Base-by-base conservation (phyloP, 2,888 invertebrate species). In the Teleogryllus oceanicus region DNA sequence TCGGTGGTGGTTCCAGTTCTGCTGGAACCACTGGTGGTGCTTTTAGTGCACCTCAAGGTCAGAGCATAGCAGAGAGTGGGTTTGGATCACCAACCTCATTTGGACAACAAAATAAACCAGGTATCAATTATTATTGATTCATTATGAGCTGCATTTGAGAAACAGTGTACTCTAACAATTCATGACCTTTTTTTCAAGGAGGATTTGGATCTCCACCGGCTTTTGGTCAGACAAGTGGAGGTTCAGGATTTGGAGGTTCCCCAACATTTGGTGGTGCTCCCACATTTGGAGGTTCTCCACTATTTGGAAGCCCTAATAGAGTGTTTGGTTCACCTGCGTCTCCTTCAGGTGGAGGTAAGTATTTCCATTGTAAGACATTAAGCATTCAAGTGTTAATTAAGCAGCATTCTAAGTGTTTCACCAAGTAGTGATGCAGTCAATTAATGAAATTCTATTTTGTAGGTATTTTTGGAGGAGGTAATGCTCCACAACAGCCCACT, bases 401-500 rank as follows among this genome's bases (percentile, higher is more conserved):
- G 21, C 21, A 21, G 21, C 21, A 21, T 21, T 21, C 21, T 37
- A 37, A 37, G 37, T 37, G 37, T 37, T 37, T 37, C 37, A 37
- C 37, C 37, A 37, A 37, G 37, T 37, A 1, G 5, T 37, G 5
- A 8, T 37, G 37, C 8, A 5, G 8, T 37, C 37, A 37, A 37
- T 37, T 37, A 37, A 37, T 37, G 37, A 37, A 8, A 37, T 37
- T 37, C 8, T 37, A 1, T 37, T 37, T 37, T 37, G 24, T 78
- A 77, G 77, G 79, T 77, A 78, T 75, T 74, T 79, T 49, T 18
- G 84, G 84, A 81, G 84, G 84, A 49, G 50, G 78, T n/a, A 83
- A 88, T 0, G 85, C 88, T 0, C 86, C 87, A 0, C 90, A 90
- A 82, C 89, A 90, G 76, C 90, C 89, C 83, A 87, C 91, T 0